Evolutionary conservation across 2,888 invertebrate species (phyloP).

Genomic region (Nomada hirtipes): DNA sequence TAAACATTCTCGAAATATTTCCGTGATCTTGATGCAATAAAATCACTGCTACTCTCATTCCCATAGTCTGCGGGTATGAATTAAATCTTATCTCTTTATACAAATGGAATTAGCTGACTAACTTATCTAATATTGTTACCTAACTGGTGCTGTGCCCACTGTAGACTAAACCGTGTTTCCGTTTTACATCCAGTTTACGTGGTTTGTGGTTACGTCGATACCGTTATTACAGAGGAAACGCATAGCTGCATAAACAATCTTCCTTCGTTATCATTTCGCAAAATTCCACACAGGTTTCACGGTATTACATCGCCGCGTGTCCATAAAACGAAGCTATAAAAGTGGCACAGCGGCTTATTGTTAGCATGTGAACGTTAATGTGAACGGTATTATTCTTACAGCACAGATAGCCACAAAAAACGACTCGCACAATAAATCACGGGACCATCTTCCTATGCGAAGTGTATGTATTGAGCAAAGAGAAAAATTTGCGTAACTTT

Average conservation of each 20-base stretch:
- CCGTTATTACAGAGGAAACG: constrained; percentile 41
- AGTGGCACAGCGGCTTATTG: neutral
- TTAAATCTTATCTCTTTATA: neutral
- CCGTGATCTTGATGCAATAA: no score
- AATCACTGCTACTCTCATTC: no score
- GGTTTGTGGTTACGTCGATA: constrained; percentile 36
- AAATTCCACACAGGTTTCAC: neutral
- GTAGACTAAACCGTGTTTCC: constrained; percentile 35
- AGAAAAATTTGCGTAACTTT: constrained; percentile 21
- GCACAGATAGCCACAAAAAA: neutral
- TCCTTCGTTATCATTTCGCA: constrained; percentile 19
- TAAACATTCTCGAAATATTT: no score
- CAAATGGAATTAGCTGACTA: neutral
- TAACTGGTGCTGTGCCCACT: constrained; percentile 2
- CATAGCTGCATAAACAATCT: constrained; percentile 21
- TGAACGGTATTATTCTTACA: neutral
- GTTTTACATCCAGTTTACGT: constrained; percentile 28
- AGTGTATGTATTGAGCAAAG: neutral
- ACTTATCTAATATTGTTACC: constrained; percentile 19
- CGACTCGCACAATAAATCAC: neutral
- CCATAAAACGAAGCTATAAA: constrained; percentile 11
- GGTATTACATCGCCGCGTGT: neutral
- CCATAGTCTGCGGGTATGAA: no score
- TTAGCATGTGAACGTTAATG: constrained; percentile 7
- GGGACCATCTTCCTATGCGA: neutral